phyloP scores from a whole-genome alignment of 2,888 invertebrate genomes.

The Trissonchulus latispiculum region DNA sequence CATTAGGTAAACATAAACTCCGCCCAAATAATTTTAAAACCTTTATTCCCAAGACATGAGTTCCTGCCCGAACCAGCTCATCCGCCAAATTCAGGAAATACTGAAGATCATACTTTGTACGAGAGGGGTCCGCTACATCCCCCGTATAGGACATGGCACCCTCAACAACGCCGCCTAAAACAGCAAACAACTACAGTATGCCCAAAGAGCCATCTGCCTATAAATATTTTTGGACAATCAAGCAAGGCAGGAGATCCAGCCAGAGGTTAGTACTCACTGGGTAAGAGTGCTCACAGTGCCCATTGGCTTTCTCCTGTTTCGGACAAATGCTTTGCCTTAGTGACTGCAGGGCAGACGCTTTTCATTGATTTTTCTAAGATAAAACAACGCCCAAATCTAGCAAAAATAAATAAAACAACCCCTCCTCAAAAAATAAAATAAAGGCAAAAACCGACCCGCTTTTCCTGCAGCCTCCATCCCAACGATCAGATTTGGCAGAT shows the following conservation, averaged over 20 bases:
- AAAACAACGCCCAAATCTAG: too few relatives aligned
- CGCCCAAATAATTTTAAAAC: conserved; percentile 38
- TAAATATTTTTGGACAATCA: too few relatives aligned
- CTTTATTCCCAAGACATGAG: conserved; percentile 84
- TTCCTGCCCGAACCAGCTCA: conserved; percentile 86
- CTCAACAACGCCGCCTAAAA: conserved; percentile 68
- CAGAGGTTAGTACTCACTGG: not conserved
- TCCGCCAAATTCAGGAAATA: conserved; percentile 88
- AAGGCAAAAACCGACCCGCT: conserved; percentile 61
- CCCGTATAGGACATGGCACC: conserved; percentile 97
- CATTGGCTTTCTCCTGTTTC: too few relatives aligned
- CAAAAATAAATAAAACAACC: too few relatives aligned
- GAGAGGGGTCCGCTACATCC: conserved; percentile 80
- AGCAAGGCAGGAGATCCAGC: too few relatives aligned
- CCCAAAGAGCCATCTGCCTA: too few relatives aligned
- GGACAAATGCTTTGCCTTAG: too few relatives aligned
- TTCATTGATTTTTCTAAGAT: too few relatives aligned
- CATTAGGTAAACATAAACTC: too few relatives aligned
- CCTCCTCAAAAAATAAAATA: too few relatives aligned
- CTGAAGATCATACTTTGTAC: conserved; percentile 83
- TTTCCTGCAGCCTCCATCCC: conserved; percentile 96
- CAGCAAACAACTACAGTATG: not conserved
- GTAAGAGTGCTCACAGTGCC: too few relatives aligned
- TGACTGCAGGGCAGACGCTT: too few relatives aligned
- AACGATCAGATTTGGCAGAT: conserved; percentile 85